Percentiles rank a stretch among this genome's conserved stretches.
phyloP scores from a whole-genome alignment of 2,113 vertebrate genomes.

The Galemys pyrenaicus region DNA sequence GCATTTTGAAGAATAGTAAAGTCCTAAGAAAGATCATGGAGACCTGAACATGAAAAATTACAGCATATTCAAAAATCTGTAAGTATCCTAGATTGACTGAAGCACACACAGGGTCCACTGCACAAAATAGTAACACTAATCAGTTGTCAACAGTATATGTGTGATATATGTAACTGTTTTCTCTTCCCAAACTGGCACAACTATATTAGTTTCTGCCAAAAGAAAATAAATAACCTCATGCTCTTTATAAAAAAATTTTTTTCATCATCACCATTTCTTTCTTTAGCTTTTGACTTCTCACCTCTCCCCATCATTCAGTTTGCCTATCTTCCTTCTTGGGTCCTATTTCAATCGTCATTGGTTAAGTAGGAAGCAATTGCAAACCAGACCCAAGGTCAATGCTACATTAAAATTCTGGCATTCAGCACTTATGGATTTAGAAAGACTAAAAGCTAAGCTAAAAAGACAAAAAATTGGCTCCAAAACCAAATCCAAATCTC shows the following conservation, averaged over 20 bases:
- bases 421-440: constrained; percentile 35
- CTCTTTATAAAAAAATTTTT: background rate
- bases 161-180: background rate
- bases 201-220: background rate
- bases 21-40: background rate
- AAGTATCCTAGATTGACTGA: background rate
- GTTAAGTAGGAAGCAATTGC: background rate
- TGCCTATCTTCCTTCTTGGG: background rate
- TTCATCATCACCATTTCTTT: background rate
- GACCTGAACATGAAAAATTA: background rate
- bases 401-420: constrained; percentile 43
- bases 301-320: background rate
- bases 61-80: no score
- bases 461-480: constrained; percentile 22
- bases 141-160: background rate
- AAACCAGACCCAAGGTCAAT: background rate
- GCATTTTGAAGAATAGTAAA: background rate
- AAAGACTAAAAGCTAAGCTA: constrained; percentile 46
- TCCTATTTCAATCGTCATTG: background rate
- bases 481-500: constrained; percentile 44
- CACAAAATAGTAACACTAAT: background rate
- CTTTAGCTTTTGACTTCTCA: background rate
- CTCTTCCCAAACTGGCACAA: background rate
- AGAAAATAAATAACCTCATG: background rate
- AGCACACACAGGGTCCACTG: background rate